phyloP scores from a whole-genome alignment of 2,888 invertebrate species.

The Camponotus fellah region DNA sequence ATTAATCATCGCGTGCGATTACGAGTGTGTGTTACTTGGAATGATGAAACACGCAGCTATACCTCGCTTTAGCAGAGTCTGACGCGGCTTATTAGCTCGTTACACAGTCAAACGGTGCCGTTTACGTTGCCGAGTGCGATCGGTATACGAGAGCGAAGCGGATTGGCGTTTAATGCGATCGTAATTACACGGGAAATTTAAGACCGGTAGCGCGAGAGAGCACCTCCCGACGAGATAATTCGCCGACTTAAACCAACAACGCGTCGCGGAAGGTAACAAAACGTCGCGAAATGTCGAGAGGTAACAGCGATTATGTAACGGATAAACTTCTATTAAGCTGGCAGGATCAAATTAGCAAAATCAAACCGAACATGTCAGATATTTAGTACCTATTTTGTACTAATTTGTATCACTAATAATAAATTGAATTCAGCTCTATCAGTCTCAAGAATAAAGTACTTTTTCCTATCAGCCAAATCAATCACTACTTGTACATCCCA shows the following conservation, averaged over 20 bases:
- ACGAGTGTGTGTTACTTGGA: neutral
- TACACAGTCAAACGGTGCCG: conserved; percentile 30
- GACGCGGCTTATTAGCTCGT: conserved; percentile 1
- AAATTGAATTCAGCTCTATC: too few species aligned
- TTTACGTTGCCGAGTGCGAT: conserved; percentile 48
- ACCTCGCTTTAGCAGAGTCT: neutral
- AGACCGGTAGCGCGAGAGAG: conserved; percentile 76
- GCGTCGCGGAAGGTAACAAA: conserved; percentile 49
- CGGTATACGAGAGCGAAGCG: conserved; percentile 52
- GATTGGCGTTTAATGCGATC: conserved; percentile 68
- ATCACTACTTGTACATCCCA: too few species aligned
- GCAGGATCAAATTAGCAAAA: too few species aligned
- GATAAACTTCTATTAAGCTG: too few species aligned
- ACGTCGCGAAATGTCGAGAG: conserved; percentile 15
- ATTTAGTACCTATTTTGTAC: too few species aligned
- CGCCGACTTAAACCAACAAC: conserved; percentile 70
- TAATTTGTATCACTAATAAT: too few species aligned
- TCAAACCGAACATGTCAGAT: too few species aligned
- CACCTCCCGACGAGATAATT: conserved; percentile 63
- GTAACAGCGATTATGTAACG: neutral
- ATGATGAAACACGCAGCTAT: neutral
- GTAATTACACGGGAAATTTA: conserved; percentile 79
- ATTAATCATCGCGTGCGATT: neutral
- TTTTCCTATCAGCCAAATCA: too few species aligned
- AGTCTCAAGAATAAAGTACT: too few species aligned